Evolutionary conservation across 2,888 invertebrate species (phyloP).

Genomic region (Drosophila subquinaria): DNA sequence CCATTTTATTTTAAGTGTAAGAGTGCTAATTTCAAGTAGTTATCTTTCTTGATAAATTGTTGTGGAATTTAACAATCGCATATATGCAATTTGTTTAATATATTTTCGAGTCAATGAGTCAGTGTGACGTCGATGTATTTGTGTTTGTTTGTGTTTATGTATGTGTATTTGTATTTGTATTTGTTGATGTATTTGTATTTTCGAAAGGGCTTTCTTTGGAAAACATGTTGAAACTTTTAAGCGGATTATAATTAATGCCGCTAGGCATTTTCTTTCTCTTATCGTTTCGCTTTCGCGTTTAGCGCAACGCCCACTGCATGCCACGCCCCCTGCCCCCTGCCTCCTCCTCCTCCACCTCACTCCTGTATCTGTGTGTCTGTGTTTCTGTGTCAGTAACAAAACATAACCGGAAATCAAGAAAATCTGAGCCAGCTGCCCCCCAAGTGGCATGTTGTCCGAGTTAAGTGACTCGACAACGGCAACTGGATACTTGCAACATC

Average conservation of each 20-base stretch:
- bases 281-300: conserved; percentile 66
- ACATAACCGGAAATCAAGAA: conserved; percentile 73
- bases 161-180: conserved; percentile 14
- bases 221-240: conserved; percentile 83
- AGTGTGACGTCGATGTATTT: conserved; percentile 1
- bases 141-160: background rate
- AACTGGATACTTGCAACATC: conserved; percentile 24
- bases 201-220: conserved; percentile 58
- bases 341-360: background rate
- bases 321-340: background rate
- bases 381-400: conserved; percentile 61
- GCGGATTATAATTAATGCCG: conserved; percentile 82
- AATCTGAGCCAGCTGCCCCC: conserved; percentile 28
- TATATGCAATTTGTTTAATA: conserved; percentile 8
- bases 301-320: conserved; percentile 35
- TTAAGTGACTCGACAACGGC: conserved; percentile 9
- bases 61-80: conserved; percentile 1
- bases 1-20: background rate
- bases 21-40: background rate
- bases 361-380: conserved; percentile 32
- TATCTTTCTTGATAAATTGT: background rate
- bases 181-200: conserved; percentile 20
- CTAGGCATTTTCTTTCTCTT: conserved; percentile 80
- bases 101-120: conserved; percentile 13
- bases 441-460: conserved; percentile 22